Base-by-base conservation (phyloP, 2,888 invertebrate genomes). In the Cremastobaeus sp. region DNA sequence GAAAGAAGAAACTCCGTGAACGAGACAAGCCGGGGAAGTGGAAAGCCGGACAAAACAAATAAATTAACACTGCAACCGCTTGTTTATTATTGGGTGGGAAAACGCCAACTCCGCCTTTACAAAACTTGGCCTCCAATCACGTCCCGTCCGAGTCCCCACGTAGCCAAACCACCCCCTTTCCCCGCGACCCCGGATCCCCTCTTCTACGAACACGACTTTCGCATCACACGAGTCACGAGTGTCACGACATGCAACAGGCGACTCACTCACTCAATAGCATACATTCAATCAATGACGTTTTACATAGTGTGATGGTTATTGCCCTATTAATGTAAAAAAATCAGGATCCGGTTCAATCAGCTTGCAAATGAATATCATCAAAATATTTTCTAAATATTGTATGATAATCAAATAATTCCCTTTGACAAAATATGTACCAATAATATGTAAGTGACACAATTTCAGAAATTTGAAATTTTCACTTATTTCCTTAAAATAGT, bases 71-170 rank as follows among this genome's bases (percentile, higher is more conserved):
- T 79, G 77, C 82, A 80, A 82, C 81, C 74, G 83, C 83, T 85
- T 85, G 86, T 85, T 86, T 85, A 85, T 86, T 85, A 82, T 84
- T 85, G 86, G 86, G 83, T 85, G 86, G 86, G 83, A 79, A 83
- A 81, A 79, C 77, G 78, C 68, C 79, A 83, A 84, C 85, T 85
- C 85, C 87, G 86, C 87, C 87, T 86, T 83, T 82, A 83, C 84
- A 82, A 83, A 85, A 83, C 78, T 81, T 80, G 81, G 81, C 83
- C 83, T 81, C 86, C 85, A 85, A 86, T 84, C 77, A 76, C 76
- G 72, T 64, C 76, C 77, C 78, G 76, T 62, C 66, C 68, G 77
- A 75, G 73, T 59, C 79, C 82, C 83, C 83, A 79, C 79, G 64
- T 60, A 37, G 70, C 18, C 50, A 65, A 75, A 60, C 81, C 69